phyloP scores from a whole-genome alignment of 2,113 vertebrate species.

The Himantopus leucocephalus region DNA sequence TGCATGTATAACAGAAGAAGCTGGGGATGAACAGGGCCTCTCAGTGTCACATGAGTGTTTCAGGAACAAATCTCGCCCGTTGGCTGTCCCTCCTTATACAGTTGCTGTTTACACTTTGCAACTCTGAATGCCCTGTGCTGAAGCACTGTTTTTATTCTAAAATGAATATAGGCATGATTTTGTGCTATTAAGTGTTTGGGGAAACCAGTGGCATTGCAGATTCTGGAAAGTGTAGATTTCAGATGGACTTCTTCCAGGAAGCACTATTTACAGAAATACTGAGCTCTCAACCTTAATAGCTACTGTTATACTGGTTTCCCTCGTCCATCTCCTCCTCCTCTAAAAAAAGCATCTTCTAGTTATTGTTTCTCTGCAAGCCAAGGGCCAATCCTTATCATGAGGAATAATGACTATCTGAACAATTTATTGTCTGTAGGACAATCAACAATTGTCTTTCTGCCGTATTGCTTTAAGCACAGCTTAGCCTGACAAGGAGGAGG shows the following conservation, averaged over 20 bases:
- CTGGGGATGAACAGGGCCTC: background rate
- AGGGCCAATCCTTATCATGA: background rate
- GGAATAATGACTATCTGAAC: background rate
- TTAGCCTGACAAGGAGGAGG: background rate
- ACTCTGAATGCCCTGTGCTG: background rate
- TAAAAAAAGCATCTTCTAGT: background rate
- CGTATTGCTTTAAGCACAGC: background rate
- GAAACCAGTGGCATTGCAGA: background rate
- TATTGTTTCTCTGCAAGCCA: background rate
- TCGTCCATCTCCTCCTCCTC: background rate
- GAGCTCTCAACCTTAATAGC: background rate
- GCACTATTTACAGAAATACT: background rate
- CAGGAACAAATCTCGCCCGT: background rate
- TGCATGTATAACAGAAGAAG: background rate
- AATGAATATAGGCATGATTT: background rate
- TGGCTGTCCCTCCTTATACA: background rate
- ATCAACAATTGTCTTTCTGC: background rate
- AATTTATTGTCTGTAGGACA: background rate
- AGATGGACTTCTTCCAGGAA: background rate
- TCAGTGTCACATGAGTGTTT: background rate
- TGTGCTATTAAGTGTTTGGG: background rate
- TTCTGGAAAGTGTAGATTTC: background rate
- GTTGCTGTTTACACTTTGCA: background rate
- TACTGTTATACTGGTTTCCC: background rate
- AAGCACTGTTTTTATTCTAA: background rate